phyloP scores from a whole-genome alignment of 2,113 vertebrate genomes.

The Nymphicus hollandicus region DNA sequence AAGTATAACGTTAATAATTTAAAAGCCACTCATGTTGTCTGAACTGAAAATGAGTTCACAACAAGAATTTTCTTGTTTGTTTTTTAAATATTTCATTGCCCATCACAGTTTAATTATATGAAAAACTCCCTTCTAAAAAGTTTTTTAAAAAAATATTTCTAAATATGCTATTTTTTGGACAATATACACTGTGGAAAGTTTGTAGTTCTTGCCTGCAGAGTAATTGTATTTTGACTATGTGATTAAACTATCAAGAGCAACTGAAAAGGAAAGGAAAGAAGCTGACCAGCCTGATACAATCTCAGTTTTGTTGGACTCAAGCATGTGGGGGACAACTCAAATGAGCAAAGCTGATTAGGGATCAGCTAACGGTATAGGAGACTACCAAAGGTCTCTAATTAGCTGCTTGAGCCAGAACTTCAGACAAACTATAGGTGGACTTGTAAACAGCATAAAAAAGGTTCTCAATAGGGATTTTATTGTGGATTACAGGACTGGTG shows the following conservation, averaged over 20 bases:
- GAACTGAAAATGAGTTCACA: not conserved
- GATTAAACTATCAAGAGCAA: not conserved
- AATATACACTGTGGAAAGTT: not conserved
- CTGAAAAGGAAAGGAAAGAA: not conserved
- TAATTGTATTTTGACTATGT: not conserved
- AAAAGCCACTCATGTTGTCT: not conserved
- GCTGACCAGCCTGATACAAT: not conserved
- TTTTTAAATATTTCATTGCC: not conserved
- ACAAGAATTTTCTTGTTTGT: not conserved
- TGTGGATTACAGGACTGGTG: not conserved
- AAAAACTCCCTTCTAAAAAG: not conserved
- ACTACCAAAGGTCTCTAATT: conserved; percentile 9
- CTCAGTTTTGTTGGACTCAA: not conserved
- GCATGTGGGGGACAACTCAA: not conserved
- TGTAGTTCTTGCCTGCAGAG: not conserved
- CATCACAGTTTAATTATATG: not conserved
- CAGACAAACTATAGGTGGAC: not conserved
- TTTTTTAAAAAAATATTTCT: not conserved
- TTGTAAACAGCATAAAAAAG: not conserved
- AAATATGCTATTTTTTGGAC: not conserved
- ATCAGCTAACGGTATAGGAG: not conserved
- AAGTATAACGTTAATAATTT: not conserved
- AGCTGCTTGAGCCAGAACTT: conserved; percentile 2
- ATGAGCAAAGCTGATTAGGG: conserved; percentile 4
- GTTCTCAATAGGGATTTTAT: not conserved